Evolutionary conservation across 2,113 vertebrate species (phyloP).

Genomic region (Piaya cayana): DNA sequence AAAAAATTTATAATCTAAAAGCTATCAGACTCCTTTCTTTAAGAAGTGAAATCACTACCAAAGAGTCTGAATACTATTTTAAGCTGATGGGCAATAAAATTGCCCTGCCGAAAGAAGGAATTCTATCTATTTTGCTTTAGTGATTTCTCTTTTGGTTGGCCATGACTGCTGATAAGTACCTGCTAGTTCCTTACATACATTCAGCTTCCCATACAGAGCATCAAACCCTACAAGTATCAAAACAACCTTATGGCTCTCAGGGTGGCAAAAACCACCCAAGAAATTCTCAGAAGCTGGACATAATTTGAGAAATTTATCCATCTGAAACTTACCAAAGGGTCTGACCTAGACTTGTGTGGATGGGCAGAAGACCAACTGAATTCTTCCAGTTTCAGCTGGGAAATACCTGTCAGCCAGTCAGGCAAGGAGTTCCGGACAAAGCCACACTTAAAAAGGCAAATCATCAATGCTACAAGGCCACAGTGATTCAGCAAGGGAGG

Average conservation of each 20-base stretch:
- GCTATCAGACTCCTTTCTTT: not conserved
- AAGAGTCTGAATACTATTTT: not conserved
- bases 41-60: not conserved
- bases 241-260: slow-evolving; percentile 42
- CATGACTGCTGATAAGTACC: slow-evolving; percentile 48
- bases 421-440: slow-evolving; percentile 43
- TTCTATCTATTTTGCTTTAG: slow-evolving; percentile 39
- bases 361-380: slow-evolving; percentile 19
- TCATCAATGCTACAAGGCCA: slow-evolving; percentile 48
- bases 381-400: slow-evolving; percentile 42
- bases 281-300: slow-evolving; percentile 38
- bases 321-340: slow-evolving; percentile 35
- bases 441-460: slow-evolving; percentile 52
- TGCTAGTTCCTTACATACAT: slow-evolving; percentile 41
- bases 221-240: slow-evolving; percentile 24
- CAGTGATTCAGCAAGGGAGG: slow-evolving; percentile 15
- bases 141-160: slow-evolving; percentile 1
- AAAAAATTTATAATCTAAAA: not conserved
- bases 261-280: slow-evolving; percentile 37
- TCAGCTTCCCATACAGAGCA: slow-evolving; percentile 64
- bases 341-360: slow-evolving; percentile 51
- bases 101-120: not conserved
- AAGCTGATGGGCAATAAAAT: not conserved
- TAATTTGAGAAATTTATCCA: slow-evolving; percentile 43
- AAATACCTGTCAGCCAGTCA: slow-evolving; percentile 49